Conservation (phyloP, 2,113 vertebrate genomes). For the Mesembrinibis cayennensis region DNA sequence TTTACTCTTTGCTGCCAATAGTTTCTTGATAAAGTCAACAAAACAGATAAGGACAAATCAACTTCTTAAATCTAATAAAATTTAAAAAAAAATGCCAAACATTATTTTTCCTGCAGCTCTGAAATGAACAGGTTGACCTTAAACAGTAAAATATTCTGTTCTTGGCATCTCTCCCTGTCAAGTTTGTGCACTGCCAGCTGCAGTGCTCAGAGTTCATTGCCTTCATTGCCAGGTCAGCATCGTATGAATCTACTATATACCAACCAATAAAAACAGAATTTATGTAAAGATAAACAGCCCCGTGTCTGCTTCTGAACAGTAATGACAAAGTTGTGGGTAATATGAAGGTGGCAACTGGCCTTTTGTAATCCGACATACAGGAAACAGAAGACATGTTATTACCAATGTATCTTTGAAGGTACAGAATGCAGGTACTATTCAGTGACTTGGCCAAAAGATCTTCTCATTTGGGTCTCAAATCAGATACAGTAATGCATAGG, state of each 20-base stretch:
- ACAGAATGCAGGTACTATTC: conserved; percentile 32
- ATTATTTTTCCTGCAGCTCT: not conserved
- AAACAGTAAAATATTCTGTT: not conserved
- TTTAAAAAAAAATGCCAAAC: not conserved
- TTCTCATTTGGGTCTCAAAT: conserved; percentile 21
- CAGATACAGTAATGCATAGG: not conserved
- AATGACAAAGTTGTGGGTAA: not conserved
- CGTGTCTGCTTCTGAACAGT: not conserved
- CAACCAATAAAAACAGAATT: not conserved
- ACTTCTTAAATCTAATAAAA: not conserved
- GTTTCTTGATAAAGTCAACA: not conserved
- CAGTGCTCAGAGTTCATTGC: not conserved
- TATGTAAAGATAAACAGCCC: not conserved
- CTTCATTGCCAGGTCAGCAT: conserved; percentile 38
- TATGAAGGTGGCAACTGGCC: not conserved
- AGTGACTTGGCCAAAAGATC: conserved; percentile 15
- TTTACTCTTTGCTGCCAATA: not conserved
- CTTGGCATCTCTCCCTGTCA: not conserved
- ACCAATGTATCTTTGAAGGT: not conserved
- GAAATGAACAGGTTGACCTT: not conserved
- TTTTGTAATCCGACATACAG: conserved; percentile 40
- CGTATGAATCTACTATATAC: not conserved
- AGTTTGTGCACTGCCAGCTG: not conserved
- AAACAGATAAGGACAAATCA: not conserved
- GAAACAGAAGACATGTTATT: not conserved